Base-by-base conservation (phyloP, 2,888 invertebrate species). In the Sericinus montela region DNA sequence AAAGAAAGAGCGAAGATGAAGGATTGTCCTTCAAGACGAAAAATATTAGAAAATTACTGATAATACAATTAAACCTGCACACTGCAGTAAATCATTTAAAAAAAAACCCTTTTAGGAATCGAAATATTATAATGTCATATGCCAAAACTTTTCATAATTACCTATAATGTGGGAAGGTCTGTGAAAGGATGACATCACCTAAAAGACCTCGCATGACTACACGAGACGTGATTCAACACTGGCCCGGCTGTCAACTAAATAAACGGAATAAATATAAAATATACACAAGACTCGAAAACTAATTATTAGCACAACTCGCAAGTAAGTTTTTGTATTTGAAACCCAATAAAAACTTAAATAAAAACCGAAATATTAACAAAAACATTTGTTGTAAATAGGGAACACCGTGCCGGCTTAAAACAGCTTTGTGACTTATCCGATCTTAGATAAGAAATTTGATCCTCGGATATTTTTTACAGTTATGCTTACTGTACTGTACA, bases 161-260 rank as follows among this genome's bases (percentile, higher is more conserved):
- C 65, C 63, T 64, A 69, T 72, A 67, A 61, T 59, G 62, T 58
- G 53, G 58, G 60, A 66, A 77, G 73, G 70, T 72, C 65, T 73
- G 62, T 62, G 56, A 69, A 69, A 70, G 66, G 66, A 75, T 82
- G 82, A 83, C 72, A 77, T 83, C 81, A 82, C 70, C 66, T 37
- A 46, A 59, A 56, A 75, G 75, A 71, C 77, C 79, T 79, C 75
- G 75, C 59, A 57, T 58, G 70, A 79, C 77, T 76, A 81, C 75
- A 77, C 75, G 6, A 25, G 73, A 77, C 65, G 63, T 78, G 75
- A 76, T 75, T 81, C 71, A 77, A 79, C 59, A 57, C 48, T 53
- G 46, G 46, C 51, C 34, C 19, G 39, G 10, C 39, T 45, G 14
- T 30, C 34, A 40, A 19, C 43, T 23, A 39, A 19, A 49, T 45